Evolutionary conservation across 1,140 invertebrate genomes (phyloP).

Genomic region (Bombus balteatus): DNA sequence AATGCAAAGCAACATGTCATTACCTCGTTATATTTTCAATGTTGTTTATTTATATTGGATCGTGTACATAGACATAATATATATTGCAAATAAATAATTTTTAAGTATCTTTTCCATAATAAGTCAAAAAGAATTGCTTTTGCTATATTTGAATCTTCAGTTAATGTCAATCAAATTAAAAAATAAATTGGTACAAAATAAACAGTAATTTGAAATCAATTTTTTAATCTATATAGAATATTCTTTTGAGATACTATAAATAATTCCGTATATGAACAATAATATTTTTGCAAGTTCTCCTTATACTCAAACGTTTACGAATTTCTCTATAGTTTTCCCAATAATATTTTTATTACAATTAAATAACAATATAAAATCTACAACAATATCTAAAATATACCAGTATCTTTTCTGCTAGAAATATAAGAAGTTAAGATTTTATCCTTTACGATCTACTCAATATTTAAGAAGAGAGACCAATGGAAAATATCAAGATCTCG

Average conservation of each 20-base stretch:
- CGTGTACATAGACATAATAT: neutral
- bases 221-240: too few relatives aligned
- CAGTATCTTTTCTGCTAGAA: neutral
- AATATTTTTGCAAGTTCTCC: neutral
- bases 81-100: neutral
- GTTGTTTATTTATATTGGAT: slow-evolving; percentile 18
- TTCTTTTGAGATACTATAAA: neutral
- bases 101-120: neutral
- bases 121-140: neutral
- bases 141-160: neutral
- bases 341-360: slow-evolving; percentile 19
- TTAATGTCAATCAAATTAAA: too few relatives aligned
- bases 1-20: neutral
- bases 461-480: neutral
- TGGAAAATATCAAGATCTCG: neutral
- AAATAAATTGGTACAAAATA: neutral
- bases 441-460: neutral
- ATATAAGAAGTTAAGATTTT: neutral
- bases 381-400: neutral
- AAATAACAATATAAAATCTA: neutral
- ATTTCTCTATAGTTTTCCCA: neutral
- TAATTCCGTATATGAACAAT: neutral
- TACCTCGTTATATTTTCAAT: slow-evolving; percentile 31
- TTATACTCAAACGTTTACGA: neutral
- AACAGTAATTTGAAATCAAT: neutral